Evolutionary conservation across 2,888 invertebrate species (phyloP), one percentile per base, ranked within the genome.

Genomic region (Craniophora ligustri): DNA sequence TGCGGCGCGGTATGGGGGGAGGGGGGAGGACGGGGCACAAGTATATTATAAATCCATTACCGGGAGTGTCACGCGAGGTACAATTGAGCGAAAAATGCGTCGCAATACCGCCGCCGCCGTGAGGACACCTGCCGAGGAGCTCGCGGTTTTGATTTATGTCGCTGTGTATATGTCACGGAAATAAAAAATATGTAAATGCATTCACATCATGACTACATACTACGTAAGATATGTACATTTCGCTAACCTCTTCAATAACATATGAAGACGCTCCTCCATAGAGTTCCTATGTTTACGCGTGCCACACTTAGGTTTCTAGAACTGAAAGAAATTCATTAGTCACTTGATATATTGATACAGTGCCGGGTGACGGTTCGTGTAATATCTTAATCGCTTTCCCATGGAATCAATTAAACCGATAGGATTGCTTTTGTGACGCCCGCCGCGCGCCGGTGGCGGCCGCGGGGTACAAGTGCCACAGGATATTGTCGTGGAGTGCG

Each of bases 31-130:
- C 14, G 40, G 42, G 13, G 28, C 21, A 47, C 16, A 48, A 34
- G 51, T 35, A 51, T 63, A 72, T 75, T 72, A 75, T 67, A 75
- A 63, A 75, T 51, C 72, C 71, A 69, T 71, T 75, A 63, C 59
- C 46, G 50, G 21, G 31, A 30, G 47, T 47, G 44, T 32, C 42
- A 34, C 18, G 19, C 26, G 39, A 28, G 32, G 45, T 31, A 67
- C 51, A 44, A 57, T 54, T 46, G 53, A 57, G 39, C 47, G 56
- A 48, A 57, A 56, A 63, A 47, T 28, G 54, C 46, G 49, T 16
- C 32, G 46, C 40, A 41, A 60, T 57, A 57, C 53, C 16, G 38
- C 23, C 39, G 42, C 21, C 19, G 30, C 21, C 15, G 19, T 21
- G 36, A 8, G 14, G 30, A 46, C 66, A 58, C 32, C 41, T 39